Base-by-base conservation (phyloP, 2,888 invertebrate genomes). In the Platerodrilus igneus region DNA sequence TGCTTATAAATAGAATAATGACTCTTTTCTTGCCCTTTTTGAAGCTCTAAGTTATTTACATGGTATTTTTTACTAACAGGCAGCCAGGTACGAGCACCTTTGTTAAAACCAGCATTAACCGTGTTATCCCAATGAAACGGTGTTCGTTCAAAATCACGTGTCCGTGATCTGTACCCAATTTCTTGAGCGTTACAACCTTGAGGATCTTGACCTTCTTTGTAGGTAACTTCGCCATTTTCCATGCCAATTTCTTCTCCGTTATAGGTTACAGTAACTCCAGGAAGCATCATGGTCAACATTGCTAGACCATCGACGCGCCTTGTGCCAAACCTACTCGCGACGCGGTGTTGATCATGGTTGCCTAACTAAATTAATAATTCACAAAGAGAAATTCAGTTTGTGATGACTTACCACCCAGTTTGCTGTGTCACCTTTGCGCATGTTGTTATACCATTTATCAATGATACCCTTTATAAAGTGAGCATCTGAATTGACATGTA, bases 211-310 rank as follows among this genome's bases (percentile, higher is more conserved):
- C 67, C 64, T 53, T 73, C 63, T 14, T 66, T 63, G 56, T 63
- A 74, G 0, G 70, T 68, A 8, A 78, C 74, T 21, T 68, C 64
- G 23, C 70, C 68, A 56, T 85, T 77, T 45, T 70, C 60, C 79
- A 86, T 81, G 1, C 82, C 87, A 27, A 89, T 75, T 69, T 89
- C 87, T 56, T 89, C 87, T 3, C 87, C 89, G 71, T 93, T 87
- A 60, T 94, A 94, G 0, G 88, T 85, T 5, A 92, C 79, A 10
- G 83, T 81, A 3, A 89, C 78, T 20, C 94, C 94, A 2, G 91
- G 92, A 34, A 95, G 69, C n/a, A 91, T 73, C 60, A 89, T 71
- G 10, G 82, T 70, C 35, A 95, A 62, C 84, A 92, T 88, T 60
- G 88, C 86, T 58, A 91, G 75, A 8, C 82, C 84, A 64, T 91